phyloP scores from a whole-genome alignment of 2,888 invertebrate genomes.

The Odiellus spinosus region DNA sequence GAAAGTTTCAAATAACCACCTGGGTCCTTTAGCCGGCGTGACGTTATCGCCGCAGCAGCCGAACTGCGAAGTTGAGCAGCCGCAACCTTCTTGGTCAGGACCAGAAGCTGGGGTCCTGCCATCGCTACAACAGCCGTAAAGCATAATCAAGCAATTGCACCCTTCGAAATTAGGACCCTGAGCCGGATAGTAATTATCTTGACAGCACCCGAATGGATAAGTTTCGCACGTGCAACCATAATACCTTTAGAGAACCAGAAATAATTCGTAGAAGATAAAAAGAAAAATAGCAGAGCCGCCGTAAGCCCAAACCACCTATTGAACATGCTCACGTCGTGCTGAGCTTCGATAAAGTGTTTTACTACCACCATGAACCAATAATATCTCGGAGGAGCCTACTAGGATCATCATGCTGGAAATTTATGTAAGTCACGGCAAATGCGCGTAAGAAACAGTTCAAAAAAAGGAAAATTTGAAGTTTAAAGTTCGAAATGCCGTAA shows the following conservation, averaged over 20 bases:
- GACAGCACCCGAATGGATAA: constrained; percentile 46
- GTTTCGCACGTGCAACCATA: constrained; percentile 14
- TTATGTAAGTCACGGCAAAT: neutral
- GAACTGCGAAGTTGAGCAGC: constrained; percentile 36
- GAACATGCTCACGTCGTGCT: neutral
- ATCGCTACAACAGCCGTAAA: constrained; percentile 14
- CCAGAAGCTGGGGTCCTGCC: constrained; percentile 55
- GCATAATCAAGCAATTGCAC: constrained; percentile 32
- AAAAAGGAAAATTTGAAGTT: neutral
- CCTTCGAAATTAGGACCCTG: constrained; percentile 43
- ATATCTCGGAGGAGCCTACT: neutral
- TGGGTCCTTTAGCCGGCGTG: constrained; percentile 44
- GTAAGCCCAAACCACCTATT: too few relatives aligned
- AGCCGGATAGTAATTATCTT: constrained; percentile 45
- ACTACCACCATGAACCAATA: neutral
- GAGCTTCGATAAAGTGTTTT: neutral
- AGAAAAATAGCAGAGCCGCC: neutral
- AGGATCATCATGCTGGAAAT: neutral
- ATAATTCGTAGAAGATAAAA: neutral
- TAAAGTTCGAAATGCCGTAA: neutral
- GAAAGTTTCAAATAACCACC: constrained; percentile 22
- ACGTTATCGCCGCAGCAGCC: constrained; percentile 29
- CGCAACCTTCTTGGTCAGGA: constrained; percentile 59
- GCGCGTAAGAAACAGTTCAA: neutral
- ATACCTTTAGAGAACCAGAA: neutral